Base-by-base conservation (phyloP, 1,140 invertebrate genomes). In the Aphelenchoides avenae region DNA sequence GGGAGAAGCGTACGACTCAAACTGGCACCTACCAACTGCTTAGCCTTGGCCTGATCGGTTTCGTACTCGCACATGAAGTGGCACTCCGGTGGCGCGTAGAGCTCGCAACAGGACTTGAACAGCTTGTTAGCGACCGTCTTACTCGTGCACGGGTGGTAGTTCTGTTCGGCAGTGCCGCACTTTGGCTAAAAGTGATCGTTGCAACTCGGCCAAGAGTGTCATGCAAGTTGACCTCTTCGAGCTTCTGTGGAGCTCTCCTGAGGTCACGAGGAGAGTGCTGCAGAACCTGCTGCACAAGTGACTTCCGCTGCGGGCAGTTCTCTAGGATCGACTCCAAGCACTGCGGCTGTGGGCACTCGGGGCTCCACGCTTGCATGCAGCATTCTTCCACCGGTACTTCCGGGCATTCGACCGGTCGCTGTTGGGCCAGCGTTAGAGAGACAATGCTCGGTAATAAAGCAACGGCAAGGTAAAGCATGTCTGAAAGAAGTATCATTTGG, bases 41-140 rank as follows among this genome's bases (percentile, higher is more conserved):
- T 58, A 15, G 57, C 54, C 33, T 61, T 47, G 20, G 18, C 15
- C 24, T 58, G 57, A 42, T 58, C 57, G n/a, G 60, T 63, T 33
- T 58, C 57, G 26, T 58, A 58, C 41, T 42, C 31, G 36, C 57
- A 58, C 53, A 56, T 56, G 30, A 57, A 57, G 22, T 57, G 51
- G 29, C 57, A 58, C 47, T 58, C 57, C 15, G 24, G 39, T 9
- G 57, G 57, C 15, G 49, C 41, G 24, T 61, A 58, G 18, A 61
- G 55, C 26, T 58, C 56, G 34, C 57, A 58, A 51, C 57, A 58
- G 13, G 37, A 46, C 7, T 22, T 22, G 56, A 58, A 58, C 4
- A 58, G 56, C 18, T 61, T 58, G 24, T 58, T 58, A 7, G 56
- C 57, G 13, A 58, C 56, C n/a, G 11, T 22, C 31, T 58, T 58